Percentiles rank a stretch among this genome's conserved stretches.
phyloP scores from a whole-genome alignment of 2,113 vertebrate species.

The Riparia riparia region DNA sequence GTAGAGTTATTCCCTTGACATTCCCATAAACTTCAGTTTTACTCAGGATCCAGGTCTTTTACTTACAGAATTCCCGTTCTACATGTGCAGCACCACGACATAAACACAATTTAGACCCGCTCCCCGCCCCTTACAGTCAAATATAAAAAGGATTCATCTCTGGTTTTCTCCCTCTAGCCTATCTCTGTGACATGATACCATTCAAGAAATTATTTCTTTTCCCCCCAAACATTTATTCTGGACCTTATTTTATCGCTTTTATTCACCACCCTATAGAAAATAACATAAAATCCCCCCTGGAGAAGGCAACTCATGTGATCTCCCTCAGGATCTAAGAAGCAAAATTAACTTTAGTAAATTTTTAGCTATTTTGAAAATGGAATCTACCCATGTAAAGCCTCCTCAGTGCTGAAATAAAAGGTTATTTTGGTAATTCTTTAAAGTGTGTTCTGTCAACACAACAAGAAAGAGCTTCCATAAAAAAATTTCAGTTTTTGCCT shows the following conservation, averaged over 20 bases:
- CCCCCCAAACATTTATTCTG: neutral
- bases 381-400: neutral
- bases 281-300: neutral
- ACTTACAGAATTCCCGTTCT: neutral
- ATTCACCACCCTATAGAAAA: neutral
- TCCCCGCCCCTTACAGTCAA: neutral
- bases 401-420: neutral
- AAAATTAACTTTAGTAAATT: conserved; percentile 32
- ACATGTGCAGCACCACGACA: neutral
- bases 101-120: neutral
- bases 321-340: neutral
- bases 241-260: neutral
- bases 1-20: neutral
- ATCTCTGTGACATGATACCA: neutral
- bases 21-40: neutral
- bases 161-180: neutral
- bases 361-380: conserved; percentile 41
- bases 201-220: neutral
- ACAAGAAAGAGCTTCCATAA: neutral
- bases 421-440: neutral
- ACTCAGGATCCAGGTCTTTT: rapidly evolving
- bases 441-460: neutral
- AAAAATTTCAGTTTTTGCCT: neutral
- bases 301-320: neutral
- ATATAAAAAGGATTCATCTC: neutral